Base-by-base conservation (phyloP, 2,113 vertebrate species). In the Oceanodroma tethys region DNA sequence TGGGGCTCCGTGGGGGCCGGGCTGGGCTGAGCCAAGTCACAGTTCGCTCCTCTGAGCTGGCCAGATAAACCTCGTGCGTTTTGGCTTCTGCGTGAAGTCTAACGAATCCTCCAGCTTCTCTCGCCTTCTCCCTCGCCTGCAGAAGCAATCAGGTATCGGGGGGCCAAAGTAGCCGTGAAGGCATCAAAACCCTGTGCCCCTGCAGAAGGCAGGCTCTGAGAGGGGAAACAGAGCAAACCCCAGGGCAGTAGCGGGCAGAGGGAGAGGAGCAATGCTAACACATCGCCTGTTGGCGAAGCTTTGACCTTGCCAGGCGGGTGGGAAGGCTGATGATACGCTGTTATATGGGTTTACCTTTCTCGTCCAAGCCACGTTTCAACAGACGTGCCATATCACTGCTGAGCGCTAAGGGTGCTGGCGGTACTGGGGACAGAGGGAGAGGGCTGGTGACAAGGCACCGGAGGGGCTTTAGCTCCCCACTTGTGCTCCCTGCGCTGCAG, bases 1-100 rank as follows among this genome's bases (percentile, higher is more conserved):
- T 0, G 0, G 59, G 65, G 40, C 36, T 60, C 19, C 73, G 4
- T 0, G 3, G 55, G 42, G 38, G 13, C 21, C 21, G 8, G 60
- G 34, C 56, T 10, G 38, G 71, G 71, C 80, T 95, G 59, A 30
- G 45, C 29, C 36, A 18, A 3, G 29, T n/a, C 65, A 29, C 50
- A 26, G 34, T 17, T 45, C 34, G 21, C 68, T 68, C 30, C 40
- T 48, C 4, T 3, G 55, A 10, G 18, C 29, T 23, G 43, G 43
- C 17, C 91, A 58, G 29, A 62, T 4, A 65, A 45, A 81, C 55
- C 50, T 10, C 0, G 0, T 30, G 71, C 30, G 7, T 7, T 43
- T 55, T 32, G 72, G 48, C 16, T 59, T 58, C 47, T 38, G 30
- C 22, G 4, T 7, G 26, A 38, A 32, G 45, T n/a, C 50, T 65